Percentiles rank a stretch among this genome's conserved stretches.
phyloP scores from a whole-genome alignment of 2,888 invertebrate genomes.

The Tachina grossa region DNA sequence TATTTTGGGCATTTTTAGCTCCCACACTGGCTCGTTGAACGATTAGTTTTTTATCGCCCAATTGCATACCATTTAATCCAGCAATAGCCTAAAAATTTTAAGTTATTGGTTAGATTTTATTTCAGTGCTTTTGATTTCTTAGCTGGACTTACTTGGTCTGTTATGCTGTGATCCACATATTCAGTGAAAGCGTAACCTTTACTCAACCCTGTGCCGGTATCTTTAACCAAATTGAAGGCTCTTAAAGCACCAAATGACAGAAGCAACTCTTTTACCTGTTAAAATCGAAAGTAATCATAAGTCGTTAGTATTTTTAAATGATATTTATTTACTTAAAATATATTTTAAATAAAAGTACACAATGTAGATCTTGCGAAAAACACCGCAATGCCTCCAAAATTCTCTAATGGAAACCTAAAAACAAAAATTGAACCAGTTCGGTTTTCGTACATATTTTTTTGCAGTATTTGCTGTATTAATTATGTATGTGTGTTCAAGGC shows the following conservation, averaged over 20 bases:
- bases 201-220: slow-evolving; percentile 97
- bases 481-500: slow-evolving; percentile 42
- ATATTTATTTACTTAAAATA: slow-evolving; percentile 9
- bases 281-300: slow-evolving; percentile 17
- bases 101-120: neutral
- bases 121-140: neutral
- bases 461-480: slow-evolving; percentile 48
- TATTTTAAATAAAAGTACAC: slow-evolving; percentile 20
- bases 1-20: slow-evolving; percentile 92
- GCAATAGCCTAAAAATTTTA: slow-evolving; percentile 90
- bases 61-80: slow-evolving; percentile 98
- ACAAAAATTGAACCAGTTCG: slow-evolving; percentile 63
- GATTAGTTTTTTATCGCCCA: slow-evolving; percentile 98
- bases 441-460: slow-evolving; percentile 50
- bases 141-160: slow-evolving; percentile 91
- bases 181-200: slow-evolving; percentile 99
- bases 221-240: slow-evolving; percentile 99
- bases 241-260: slow-evolving; percentile 98
- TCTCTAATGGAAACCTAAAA: slow-evolving; percentile 68
- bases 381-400: slow-evolving; percentile 55
- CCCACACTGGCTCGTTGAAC: slow-evolving; percentile 98
- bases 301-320: slow-evolving; percentile 11
- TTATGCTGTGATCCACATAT: slow-evolving; percentile 97
- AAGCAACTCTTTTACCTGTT: slow-evolving; percentile 96
- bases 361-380: slow-evolving; percentile 39